Evolutionary conservation across 1,140 invertebrate genomes (phyloP), one percentile per base, ranked within the genome.

Genomic region (Penaeus vannamei): DNA sequence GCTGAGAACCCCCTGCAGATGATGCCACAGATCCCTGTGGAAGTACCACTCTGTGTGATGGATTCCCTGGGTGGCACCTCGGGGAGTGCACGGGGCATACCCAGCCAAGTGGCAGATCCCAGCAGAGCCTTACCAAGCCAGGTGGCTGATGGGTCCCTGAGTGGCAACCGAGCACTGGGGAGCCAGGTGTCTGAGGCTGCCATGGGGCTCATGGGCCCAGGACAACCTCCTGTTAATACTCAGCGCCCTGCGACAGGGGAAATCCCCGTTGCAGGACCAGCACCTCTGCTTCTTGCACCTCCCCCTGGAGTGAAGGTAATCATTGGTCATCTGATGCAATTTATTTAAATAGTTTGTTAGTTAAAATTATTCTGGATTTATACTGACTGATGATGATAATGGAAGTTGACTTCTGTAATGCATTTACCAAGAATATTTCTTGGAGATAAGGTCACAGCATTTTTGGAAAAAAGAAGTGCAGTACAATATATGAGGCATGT

Each of bases 11-110:
- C 82, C n/a, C n/a, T 84, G 19, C 82, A 72, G 8, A 36, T 89
- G 32, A 29, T 89, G 32, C 83, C 87, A 22, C 82, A 26, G 20
- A 79, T 89, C 26, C 83, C 87, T 12, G 87, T 89, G 36, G 87
- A 89, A 42, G 87, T 89, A 32, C 72, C 87, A 7, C 53, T 89
- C 26, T 89, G 87, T 80, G 87, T 89, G 20, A 80, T 89, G 87
- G 87, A 89, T 19, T 26, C 87, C 42, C 59, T 89, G 46, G 61
- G 32, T 19, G 59, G 69, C 8, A 72, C 32, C 22, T 36, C 82
- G 1, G 61, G 66, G 12, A 62, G 26, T 42, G 61, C 72, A 5
- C 36, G 87, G 32, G 87, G 84, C 12, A 64, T 89, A 23, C 19
- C 42, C 22, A 36, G 32, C 3, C 87, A 76, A 53, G 87, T 89